Percentiles rank a stretch among this genome's conserved stretches.
phyloP scores from a whole-genome alignment of 2,113 vertebrate species.

The Bombycilla garrulus region DNA sequence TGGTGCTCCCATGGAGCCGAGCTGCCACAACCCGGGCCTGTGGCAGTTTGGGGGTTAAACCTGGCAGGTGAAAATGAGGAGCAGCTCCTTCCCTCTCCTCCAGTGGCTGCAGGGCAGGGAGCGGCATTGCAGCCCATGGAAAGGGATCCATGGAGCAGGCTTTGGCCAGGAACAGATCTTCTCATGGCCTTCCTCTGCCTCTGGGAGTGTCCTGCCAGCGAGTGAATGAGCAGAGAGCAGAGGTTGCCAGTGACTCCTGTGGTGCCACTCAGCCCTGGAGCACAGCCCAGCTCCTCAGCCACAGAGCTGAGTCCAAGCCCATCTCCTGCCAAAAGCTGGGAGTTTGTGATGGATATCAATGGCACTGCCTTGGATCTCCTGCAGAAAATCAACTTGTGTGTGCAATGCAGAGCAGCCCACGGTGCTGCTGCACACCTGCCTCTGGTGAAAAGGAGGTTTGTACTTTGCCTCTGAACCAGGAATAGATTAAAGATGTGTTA shows the following conservation, averaged over 20 bases:
- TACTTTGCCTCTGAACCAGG: not conserved
- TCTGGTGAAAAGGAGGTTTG: not conserved
- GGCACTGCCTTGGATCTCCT: not conserved
- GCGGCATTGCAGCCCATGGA: not conserved
- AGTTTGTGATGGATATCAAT: not conserved
- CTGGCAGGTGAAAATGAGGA: not conserved
- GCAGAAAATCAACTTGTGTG: not conserved
- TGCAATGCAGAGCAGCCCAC: not conserved
- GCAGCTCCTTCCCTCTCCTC: not conserved
- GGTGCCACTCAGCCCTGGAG: slow-evolving; percentile 11
- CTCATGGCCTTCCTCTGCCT: not conserved
- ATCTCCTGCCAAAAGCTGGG: not conserved
- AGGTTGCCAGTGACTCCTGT: not conserved
- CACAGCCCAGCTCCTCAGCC: not conserved
- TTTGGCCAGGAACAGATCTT: not conserved
- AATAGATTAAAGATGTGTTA: not conserved
- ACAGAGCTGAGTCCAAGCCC: not conserved
- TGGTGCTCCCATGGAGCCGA: not conserved
- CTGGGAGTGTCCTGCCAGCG: not conserved
- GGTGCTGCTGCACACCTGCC: not conserved
- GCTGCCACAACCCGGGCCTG: not conserved
- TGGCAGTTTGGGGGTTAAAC: not conserved
- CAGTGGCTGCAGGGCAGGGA: not conserved
- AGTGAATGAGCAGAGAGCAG: not conserved
- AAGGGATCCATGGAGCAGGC: not conserved